These are phyloP conservation scores for Tenodera sinensis DNA, from an alignment of 2,888 invertebrate species.

Conservation along the genomic window DNA sequence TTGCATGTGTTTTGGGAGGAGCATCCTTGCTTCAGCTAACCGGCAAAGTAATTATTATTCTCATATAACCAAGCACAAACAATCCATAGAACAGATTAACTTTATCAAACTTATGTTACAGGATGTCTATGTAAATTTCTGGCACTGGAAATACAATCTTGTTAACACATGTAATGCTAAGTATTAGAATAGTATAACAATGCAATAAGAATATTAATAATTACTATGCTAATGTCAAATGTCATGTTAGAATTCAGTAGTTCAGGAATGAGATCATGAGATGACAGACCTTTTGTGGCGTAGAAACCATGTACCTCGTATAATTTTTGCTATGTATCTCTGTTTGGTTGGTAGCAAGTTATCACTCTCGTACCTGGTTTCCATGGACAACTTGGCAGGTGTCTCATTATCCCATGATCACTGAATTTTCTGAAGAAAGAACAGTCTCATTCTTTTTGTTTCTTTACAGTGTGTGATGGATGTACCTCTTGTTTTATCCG, in stretches of 20 bases:
- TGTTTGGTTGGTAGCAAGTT: background rate
- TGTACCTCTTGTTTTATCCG: background rate
- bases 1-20: background rate
- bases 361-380: background rate
- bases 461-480: background rate
- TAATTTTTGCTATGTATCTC: background rate
- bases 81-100: background rate
- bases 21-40: background rate
- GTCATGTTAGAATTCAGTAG: constrained; percentile 26
- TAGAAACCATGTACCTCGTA: constrained; percentile 3
- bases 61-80: background rate
- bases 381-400: constrained; percentile 5
- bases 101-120: constrained; percentile 21
- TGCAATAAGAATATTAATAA: constrained; percentile 24
- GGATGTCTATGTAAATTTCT: constrained; percentile 29
- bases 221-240: constrained; percentile 21
- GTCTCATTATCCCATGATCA: background rate
- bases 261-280: constrained; percentile 24
- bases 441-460: background rate
- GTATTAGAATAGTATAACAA: constrained; percentile 31
- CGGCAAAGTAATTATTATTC: background rate
- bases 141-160: constrained; percentile 30
- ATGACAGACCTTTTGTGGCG: constrained; percentile 17
- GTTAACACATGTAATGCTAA: constrained; percentile 30
- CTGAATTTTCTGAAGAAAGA: background rate